phyloP scores from a whole-genome alignment of 2,888 invertebrate genomes.

The Parascotia fuliginaria region DNA sequence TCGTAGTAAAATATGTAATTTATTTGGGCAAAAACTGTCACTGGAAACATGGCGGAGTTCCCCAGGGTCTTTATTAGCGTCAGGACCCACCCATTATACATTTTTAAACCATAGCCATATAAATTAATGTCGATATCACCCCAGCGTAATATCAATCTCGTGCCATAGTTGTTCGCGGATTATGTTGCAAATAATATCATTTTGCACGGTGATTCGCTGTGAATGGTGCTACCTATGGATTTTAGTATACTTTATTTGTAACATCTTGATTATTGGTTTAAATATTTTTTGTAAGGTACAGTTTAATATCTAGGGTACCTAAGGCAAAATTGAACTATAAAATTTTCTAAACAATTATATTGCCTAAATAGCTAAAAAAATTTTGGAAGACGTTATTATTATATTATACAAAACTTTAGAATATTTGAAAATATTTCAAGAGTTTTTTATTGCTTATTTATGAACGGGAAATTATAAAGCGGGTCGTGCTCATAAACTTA shows the following conservation, averaged over 20 bases:
- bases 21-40: slow-evolving; percentile 60
- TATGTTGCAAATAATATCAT: slow-evolving; percentile 85
- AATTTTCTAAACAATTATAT: too few species aligned
- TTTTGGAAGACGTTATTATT: too few species aligned
- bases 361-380: too few species aligned
- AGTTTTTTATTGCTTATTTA: too few species aligned
- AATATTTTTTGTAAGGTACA: too few species aligned
- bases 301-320: too few species aligned
- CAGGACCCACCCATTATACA: slow-evolving; percentile 80
- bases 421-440: too few species aligned
- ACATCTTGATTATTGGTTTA: slow-evolving; percentile 54
- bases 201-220: slow-evolving; percentile 85
- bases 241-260: slow-evolving; percentile 31
- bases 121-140: slow-evolving; percentile 85
- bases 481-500: too few species aligned
- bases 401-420: too few species aligned
- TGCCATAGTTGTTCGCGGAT: slow-evolving; percentile 83
- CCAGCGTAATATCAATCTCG: slow-evolving; percentile 83
- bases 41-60: slow-evolving; percentile 55
- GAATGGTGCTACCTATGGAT: slow-evolving; percentile 75
- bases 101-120: slow-evolving; percentile 86
- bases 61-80: slow-evolving; percentile 81
- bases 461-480: too few species aligned
- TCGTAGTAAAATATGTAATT: slow-evolving; percentile 47
- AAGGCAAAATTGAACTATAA: too few species aligned